Evolutionary conservation across 2,888 invertebrate genomes (phyloP).

Genomic region (Sesia bembeciformis): DNA sequence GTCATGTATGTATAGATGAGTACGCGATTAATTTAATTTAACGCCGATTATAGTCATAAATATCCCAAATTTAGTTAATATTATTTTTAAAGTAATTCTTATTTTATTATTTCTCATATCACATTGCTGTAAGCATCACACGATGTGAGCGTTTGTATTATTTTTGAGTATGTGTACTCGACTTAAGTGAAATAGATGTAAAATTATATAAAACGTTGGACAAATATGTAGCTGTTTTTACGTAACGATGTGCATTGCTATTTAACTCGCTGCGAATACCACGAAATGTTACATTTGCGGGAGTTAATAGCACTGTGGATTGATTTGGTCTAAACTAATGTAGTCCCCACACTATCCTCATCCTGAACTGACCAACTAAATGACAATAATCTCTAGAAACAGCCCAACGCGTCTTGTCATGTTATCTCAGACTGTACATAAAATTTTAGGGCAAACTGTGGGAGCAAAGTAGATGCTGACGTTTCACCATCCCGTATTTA

Average conservation of each 20-base stretch:
- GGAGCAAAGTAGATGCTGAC: too few relatives aligned
- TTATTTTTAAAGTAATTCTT: constrained; percentile 53
- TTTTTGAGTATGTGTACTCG: constrained; percentile 25
- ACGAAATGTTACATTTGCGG: constrained; percentile 11
- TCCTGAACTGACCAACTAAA: constrained; percentile 64
- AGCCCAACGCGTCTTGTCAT: constrained; percentile 26
- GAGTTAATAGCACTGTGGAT: constrained; percentile 21
- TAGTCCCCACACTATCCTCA: constrained; percentile 33
- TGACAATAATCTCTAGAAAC: constrained; percentile 70
- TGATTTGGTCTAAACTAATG: constrained; percentile 6
- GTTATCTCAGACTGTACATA: too few relatives aligned
- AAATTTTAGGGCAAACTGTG: too few relatives aligned
- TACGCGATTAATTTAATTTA: constrained; percentile 66
- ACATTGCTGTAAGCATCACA: constrained; percentile 60
- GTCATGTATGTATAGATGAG: constrained; percentile 71
- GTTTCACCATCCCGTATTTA: too few relatives aligned
- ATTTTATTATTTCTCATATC: constrained; percentile 46
- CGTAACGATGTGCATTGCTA: constrained; percentile 21
- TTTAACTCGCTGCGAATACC: constrained; percentile 16
- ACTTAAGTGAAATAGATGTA: constrained; percentile 33
- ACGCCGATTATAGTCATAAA: constrained; percentile 71
- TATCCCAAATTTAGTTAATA: constrained; percentile 72
- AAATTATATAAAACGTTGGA: constrained; percentile 34
- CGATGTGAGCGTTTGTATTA: constrained; percentile 44
- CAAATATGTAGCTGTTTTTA: constrained; percentile 29